Evolutionary conservation across 2,113 vertebrate genomes (phyloP).

Genomic region (Butorides virescens): DNA sequence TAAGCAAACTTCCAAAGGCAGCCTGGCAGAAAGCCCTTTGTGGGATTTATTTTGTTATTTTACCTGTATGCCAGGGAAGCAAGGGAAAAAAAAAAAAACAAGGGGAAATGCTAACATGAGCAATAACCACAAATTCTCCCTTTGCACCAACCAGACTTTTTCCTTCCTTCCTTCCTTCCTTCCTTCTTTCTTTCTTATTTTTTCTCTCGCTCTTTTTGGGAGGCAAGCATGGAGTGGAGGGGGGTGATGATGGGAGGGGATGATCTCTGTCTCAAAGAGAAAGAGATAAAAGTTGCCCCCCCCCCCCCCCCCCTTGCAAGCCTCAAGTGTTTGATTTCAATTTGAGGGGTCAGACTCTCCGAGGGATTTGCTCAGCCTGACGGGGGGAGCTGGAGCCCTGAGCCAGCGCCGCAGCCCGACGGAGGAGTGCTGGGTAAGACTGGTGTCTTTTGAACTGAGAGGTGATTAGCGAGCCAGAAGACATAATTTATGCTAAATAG

Average conservation of each 20-base stretch:
- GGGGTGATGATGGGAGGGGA: not conserved
- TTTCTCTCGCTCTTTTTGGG: not conserved
- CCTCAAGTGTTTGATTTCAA: not conserved
- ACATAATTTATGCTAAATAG: not conserved
- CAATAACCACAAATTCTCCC: constrained; percentile 24
- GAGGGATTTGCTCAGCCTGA: not conserved
- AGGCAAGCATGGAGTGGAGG: too few relatives aligned
- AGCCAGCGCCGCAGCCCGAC: rapidly evolving
- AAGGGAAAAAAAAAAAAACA: not conserved
- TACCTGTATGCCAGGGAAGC: constrained; percentile 55
- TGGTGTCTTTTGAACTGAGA: not conserved
- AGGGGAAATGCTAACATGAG: not conserved
- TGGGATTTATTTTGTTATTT: constrained; percentile 69
- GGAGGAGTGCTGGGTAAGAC: not conserved
- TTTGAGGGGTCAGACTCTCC: not conserved
- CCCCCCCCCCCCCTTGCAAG: not conserved
- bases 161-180: not conserved
- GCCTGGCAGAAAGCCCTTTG: constrained; percentile 64
- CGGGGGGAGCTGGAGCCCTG: rapidly evolving
- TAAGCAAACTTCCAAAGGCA: constrained; percentile 82
- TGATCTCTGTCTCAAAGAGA: not conserved
- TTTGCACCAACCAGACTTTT: not conserved
- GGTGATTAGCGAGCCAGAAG: not conserved
- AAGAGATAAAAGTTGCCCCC: not conserved
- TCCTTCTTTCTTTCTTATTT: not conserved